Base-by-base conservation (phyloP, 2,888 invertebrate species). In the Drosophila longiperda region DNA sequence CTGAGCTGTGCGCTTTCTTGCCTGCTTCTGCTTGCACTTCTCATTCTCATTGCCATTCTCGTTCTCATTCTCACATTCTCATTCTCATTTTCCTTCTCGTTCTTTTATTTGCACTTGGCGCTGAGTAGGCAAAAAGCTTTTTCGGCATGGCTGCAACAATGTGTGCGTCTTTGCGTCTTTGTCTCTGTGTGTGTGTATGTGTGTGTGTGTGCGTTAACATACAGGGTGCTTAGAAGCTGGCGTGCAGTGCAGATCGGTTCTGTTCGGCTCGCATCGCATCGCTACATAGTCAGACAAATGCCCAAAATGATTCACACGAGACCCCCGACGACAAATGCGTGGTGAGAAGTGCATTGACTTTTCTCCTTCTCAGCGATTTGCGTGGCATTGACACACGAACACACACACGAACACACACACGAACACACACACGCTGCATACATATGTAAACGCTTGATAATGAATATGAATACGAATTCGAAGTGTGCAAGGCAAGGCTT, bases 181-280 rank as follows among this genome's bases (percentile, higher is more conserved):
- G 42, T 26, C 34, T 54, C 7, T 42, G 9, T 53, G 38, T 42
- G n/a, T 48, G 11, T 48, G 55, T 42, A 11, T 42, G 32, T 58
- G 40, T 34, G 49, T 45, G 64, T 38, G 42, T 17, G 49, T 20
- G 50, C 17, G 65, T 50, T 34, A 50, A 26, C 50, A 68, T 75
- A 69, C 79, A 74, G 77, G 80, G 77, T 71, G 77, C 77, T 78
- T 80, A 78, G 77, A 78, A 78, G 63, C 72, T 71, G 55, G 40
- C 49, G 32, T 59, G 60, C 53, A 58, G 20, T 23, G 49, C 12
- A 38, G 48, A 60, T 61, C 38, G 58, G 9, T 29, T 49, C 26
- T 17, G 12, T 34, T 49, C 38, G 55, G 45, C 20, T 57, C 26
- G 26, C 26, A 26, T 26, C 55, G 29, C 36, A 7, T 55, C 38